Evolutionary conservation across 1,140 invertebrate species (phyloP), one percentile per base, ranked within the genome.

Genomic region (Drosophila pruinosa): DNA sequence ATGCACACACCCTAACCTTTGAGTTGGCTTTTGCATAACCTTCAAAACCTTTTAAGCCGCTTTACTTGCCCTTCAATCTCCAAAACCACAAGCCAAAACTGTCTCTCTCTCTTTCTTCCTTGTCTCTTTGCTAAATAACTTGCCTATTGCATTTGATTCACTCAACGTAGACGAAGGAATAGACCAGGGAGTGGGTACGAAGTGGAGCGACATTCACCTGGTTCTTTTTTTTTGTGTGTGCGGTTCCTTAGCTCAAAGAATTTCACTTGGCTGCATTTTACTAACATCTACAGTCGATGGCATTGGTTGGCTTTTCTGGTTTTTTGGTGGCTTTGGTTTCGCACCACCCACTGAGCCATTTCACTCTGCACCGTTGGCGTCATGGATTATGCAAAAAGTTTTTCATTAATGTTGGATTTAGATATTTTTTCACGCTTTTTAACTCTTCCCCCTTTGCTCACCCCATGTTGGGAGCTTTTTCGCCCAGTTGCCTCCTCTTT

Each of bases 371-470:
- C 34, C 21, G 58, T 47, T 54, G 54, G 52, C 65, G 50, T 74
- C 81, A 65, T 81, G 82, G 82, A 88, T 88, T 88, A 88, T 88
- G 82, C 82, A 88, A 82, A 88, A 88, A 88, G 82, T 88, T 88
- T 88, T 88, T 88, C 82, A 88, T 88, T 88, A 88, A 88, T 88
- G 83, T 88, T 88, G 82, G 82, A 88, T 88, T 88, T 88, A 88
- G 82, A 86, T 88, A 88, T 80, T 72, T 86, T 86, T 88, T 86
- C 82, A 86, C 81, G 77, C 77, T 88, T 65, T 75, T 62, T 52
- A 77, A 70, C 64, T 65, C 14, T 34, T 31, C 36, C 54, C 17
- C 12, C 5, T 34, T 24, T n/a, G 17, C 6, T 1, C 19, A 7
- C 10, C 34, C 15, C 36, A 31, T 52, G 71, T 36, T 36, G 45